These are phyloP conservation scores for Drosophila bifasciata DNA, from an alignment of 1,140 invertebrate genomes.

Conservation along the genomic window DNA sequence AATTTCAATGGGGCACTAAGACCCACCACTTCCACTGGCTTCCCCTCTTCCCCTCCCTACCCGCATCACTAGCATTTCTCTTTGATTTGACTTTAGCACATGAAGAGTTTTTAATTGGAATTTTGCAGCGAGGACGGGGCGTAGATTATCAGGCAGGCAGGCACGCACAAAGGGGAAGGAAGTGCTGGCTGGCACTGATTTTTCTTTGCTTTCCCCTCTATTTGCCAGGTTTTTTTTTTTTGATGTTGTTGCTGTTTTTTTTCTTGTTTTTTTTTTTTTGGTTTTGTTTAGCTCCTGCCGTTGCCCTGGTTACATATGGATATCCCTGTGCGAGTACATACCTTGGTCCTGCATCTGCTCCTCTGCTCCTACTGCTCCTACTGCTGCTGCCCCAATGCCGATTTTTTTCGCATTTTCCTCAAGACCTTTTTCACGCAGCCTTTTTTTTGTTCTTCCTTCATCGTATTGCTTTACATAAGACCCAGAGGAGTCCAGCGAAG, in stretches of 20 bases:
- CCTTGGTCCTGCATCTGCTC: conserved; percentile 1
- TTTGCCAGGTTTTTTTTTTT: conserved; percentile 14
- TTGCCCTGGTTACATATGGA: conserved; percentile 14
- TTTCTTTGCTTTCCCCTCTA: conserved; percentile 26
- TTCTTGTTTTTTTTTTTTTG: conserved; percentile 20
- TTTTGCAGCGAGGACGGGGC: conserved; percentile 32
- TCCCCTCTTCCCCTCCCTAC: neutral
- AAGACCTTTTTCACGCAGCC: conserved; percentile 66
- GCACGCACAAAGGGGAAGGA: neutral
- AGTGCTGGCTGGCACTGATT: conserved; percentile 33
- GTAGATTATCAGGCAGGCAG: conserved; percentile 43
- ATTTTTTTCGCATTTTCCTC: conserved; percentile 43
- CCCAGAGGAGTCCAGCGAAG: conserved; percentile 32
- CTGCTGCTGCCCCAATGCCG: conserved; percentile 21
- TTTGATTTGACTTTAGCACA: conserved; percentile 62
- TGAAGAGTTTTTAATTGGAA: conserved; percentile 65
- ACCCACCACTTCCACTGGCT: conserved; percentile 1
- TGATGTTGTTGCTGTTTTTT: conserved; percentile 6
- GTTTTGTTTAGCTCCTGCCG: conserved; percentile 18
- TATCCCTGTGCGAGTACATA: conserved; percentile 17
- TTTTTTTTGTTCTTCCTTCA: conserved; percentile 41
- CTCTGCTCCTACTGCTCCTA: too few relatives aligned
- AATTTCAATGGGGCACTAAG: conserved; percentile 66
- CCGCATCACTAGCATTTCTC: conserved; percentile 5
- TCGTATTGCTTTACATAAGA: conserved; percentile 50